phyloP scores from a whole-genome alignment of 2,797 vertebrate species.

The Remorina albescens region DNA sequence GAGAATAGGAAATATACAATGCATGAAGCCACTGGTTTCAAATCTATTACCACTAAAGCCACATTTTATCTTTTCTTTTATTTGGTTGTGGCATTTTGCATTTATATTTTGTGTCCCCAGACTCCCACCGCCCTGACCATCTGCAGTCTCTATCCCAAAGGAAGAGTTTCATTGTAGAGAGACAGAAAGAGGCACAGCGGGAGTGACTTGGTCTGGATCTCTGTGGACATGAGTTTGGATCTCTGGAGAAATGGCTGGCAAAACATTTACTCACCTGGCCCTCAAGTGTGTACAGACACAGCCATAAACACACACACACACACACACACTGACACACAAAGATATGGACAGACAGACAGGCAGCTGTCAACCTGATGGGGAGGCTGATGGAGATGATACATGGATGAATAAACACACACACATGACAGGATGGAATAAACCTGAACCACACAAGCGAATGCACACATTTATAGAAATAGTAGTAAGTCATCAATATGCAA shows the following conservation, averaged over 20 bases:
- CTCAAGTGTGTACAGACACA: conserved; percentile 30
- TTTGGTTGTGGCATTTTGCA: conserved; percentile 31
- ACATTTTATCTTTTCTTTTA: conserved; percentile 41
- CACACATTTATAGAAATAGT: conserved; percentile 57
- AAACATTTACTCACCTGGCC: conserved; percentile 75
- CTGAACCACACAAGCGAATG: conserved; percentile 44
- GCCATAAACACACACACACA: conserved; percentile 22
- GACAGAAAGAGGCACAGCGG: conserved; percentile 42
- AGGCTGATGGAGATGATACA: conserved; percentile 70
- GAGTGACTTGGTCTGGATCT: conserved; percentile 65
- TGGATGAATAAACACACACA: conserved; percentile 71
- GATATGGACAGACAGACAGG: conserved; percentile 69
- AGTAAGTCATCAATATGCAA: conserved; percentile 80
- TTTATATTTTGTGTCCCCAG: conserved; percentile 35
- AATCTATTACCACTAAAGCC: neutral
- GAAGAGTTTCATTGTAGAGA: conserved; percentile 63
- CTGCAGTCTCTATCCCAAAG: conserved; percentile 67
- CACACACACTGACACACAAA: conserved; percentile 37
- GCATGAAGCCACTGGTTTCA: neutral
- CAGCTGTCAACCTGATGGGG: conserved; percentile 80
- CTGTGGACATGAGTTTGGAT: conserved; percentile 65
- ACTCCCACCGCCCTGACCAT: conserved; percentile 70
- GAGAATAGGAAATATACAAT: too few relatives aligned
- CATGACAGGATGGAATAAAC: conserved; percentile 62
- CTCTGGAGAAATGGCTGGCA: conserved; percentile 77